Conservation (phyloP, 2,113 vertebrate genomes). For the Ptilorrhoa leucosticta region DNA sequence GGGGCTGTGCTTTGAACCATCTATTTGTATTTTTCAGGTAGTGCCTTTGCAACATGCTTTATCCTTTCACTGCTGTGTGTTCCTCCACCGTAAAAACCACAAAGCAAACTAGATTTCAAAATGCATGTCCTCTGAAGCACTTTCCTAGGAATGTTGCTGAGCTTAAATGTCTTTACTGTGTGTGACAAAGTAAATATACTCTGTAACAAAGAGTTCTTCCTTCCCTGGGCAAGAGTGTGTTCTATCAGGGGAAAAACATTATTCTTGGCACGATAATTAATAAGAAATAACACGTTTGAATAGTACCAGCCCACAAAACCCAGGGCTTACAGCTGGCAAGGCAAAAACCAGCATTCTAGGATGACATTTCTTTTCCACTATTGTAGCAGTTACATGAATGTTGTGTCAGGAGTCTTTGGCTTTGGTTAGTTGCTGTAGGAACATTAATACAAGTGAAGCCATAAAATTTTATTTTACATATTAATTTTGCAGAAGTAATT, state of each 20-base stretch:
- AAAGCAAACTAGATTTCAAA: background rate
- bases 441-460: background rate
- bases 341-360: background rate
- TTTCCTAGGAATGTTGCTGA: constrained; percentile 21
- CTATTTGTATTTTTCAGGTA: background rate
- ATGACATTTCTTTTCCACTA: background rate
- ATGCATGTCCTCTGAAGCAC: background rate
- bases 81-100: background rate
- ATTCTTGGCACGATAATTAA: constrained; percentile 41
- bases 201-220: constrained; percentile 21
- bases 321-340: background rate
- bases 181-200: constrained; percentile 42
- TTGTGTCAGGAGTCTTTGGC: background rate
- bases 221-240: background rate
- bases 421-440: constrained; percentile 12
- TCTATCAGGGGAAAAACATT: constrained; percentile 32
- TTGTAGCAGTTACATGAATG: background rate
- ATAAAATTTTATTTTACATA: background rate
- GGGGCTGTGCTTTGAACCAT: background rate
- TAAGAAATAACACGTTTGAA: constrained; percentile 14
- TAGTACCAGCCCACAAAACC: background rate
- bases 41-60: background rate
- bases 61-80: background rate
- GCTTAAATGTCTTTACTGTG: background rate
- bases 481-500: background rate